Conservation (phyloP, 2,113 vertebrate genomes). For the Labeo catla region DNA sequence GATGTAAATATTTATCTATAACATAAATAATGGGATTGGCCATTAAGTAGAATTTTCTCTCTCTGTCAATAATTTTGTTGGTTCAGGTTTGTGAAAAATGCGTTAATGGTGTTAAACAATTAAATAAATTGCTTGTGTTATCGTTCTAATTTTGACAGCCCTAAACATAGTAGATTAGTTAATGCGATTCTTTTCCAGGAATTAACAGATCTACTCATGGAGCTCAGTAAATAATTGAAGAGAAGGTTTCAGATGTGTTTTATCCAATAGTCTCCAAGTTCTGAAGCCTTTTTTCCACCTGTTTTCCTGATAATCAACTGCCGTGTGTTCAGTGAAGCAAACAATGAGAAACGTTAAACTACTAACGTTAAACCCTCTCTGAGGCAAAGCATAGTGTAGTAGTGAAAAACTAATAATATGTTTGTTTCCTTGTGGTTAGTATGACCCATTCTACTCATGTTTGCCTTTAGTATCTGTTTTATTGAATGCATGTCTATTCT, state of each 20-base stretch:
- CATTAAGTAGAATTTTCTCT: too few relatives aligned
- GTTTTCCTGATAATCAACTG: slow-evolving; percentile 42
- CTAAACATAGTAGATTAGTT: background rate
- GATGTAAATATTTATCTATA: background rate
- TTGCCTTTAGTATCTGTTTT: slow-evolving; percentile 44
- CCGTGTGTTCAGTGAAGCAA: slow-evolving; percentile 47
- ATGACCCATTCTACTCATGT: background rate
- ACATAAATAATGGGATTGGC: background rate
- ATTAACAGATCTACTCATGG: background rate
- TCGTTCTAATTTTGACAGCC: background rate
- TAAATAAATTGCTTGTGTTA: background rate
- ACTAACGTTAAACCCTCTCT: background rate
- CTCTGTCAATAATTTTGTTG: background rate
- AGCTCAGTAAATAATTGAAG: slow-evolving; percentile 31
- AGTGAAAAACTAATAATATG: background rate
- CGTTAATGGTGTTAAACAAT: background rate
- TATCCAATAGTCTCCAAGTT: background rate
- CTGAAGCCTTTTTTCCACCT: slow-evolving; percentile 36
- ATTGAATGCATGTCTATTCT: slow-evolving; percentile 47
- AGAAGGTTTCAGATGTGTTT: slow-evolving; percentile 11
- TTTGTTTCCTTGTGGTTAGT: background rate
- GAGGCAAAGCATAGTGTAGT: background rate
- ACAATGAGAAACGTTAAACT: slow-evolving; percentile 24
- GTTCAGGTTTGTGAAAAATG: background rate
- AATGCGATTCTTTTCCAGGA: slow-evolving; percentile 20